Evolutionary conservation across 2,113 vertebrate genomes (phyloP), one percentile per base, ranked within the genome.

Genomic region (Emydura subglobosa): DNA sequence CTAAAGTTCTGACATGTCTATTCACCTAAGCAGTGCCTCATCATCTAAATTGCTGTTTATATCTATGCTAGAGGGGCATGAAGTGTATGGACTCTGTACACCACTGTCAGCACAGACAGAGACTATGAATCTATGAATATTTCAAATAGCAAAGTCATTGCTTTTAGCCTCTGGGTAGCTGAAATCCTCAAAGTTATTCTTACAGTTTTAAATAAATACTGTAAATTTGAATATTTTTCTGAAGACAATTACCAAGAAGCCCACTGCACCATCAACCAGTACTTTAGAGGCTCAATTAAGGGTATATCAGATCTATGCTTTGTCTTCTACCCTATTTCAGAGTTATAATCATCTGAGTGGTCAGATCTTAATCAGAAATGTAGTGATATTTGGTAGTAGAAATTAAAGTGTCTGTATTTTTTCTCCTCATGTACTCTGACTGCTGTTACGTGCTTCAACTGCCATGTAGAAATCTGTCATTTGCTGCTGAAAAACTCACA

Each of bases 291-390:
- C 57, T 92, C 85, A 94, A 61, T 95, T 94, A 94, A 93, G 55
- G 49, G 42, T 49, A 2, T 82, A 92, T 94, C 76, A 82, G 72
- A 95, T 91, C 68, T 83, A 82, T 47, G 83, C 47, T 51, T 82
- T 92, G 76, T 24, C 59, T 91, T 10, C 31, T 76, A 34, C 59
- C 90, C 42, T 87, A 4, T 47, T 88, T 78, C 72, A 89, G 49
- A 49, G 89, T 94, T 94, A 74, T 93, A 87, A 96, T 88, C 68
- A 76, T 79, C 24, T 93, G 74, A 88, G 31, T 68, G 82, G 88
- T 74, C 79, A 94, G 91, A 96, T 85, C 65, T 85, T 94, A 86
- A 93, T 96, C 85, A 86, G 74, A 88, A 95, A 29, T 19, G 13
- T 72, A 51, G 21, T 0, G 0, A 72, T 91, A 88, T 87, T 80